Base-by-base conservation (phyloP, 2,888 invertebrate genomes). In the Allacma fusca region DNA sequence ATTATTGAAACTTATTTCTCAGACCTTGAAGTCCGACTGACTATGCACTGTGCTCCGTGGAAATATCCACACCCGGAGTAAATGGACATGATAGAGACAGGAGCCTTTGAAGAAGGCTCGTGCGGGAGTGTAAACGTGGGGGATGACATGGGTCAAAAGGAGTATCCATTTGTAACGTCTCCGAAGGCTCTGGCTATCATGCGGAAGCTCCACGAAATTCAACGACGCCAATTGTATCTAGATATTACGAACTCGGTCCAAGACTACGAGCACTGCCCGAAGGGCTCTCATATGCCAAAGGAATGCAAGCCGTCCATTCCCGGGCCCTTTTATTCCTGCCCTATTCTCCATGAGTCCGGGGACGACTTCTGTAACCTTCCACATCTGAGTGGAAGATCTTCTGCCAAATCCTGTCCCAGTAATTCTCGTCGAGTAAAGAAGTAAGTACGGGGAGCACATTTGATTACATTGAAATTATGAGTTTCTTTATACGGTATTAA, bases 341-440 rank as follows among this genome's bases (percentile, higher is more conserved):
- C 74, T 1, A 40, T 74, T 1, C 65, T 74, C 19, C 74, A 74
- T 62, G 74, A 65, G 16, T 29, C 64, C 29, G 74, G 74, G 1
- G 64, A 74, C 43, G 74, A 74, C 19, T 74, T 74, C 43, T 64
- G 29, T n/a, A 64, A 43, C 26, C n/a, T 74, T 4, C 74, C 74
- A 1, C 23, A 24, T 9, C 65, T 40, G n/a, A n/a, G n/a, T 24
- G 65, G 64, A 43, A 64, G 34, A 21, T 44, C 44, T 7, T 43
- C 65, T 13, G 21, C 26, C 43, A 64, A 64, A 44, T 13, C 59
- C 4, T 4, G 28, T 1, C 23, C 1, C 28, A 28, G 24, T 67
- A 1, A n/a, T 26, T 19, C 29, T 28, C 67, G 67, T 19, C 19
- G 23, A 19, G 13, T n/a, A 34, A 69, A 23, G n/a, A 69, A 43